Evolutionary conservation across 2,888 invertebrate species (phyloP).

Genomic region (Automeris io): DNA sequence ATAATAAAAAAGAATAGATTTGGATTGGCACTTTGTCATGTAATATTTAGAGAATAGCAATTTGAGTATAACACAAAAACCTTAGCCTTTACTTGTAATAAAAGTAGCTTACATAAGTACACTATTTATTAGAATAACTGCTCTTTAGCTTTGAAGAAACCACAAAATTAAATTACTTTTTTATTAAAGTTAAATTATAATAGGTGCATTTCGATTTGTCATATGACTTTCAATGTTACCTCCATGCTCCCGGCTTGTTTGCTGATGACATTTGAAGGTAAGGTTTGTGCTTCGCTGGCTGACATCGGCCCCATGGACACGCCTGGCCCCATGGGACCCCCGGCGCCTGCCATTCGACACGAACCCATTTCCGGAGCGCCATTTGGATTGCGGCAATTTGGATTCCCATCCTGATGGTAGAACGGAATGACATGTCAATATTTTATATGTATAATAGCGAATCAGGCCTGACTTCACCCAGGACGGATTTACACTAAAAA

Average conservation of each 20-base stretch:
- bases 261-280: constrained; percentile 86
- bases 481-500: too few relatives aligned
- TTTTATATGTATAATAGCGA: too few relatives aligned
- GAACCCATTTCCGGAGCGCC: constrained; percentile 65
- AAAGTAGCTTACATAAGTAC: too few relatives aligned
- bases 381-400: constrained; percentile 65
- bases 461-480: too few relatives aligned
- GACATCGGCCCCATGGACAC: constrained; percentile 71
- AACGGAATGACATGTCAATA: too few relatives aligned
- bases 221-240: constrained; percentile 57
- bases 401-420: constrained; percentile 50
- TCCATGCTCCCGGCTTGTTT: constrained; percentile 88
- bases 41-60: too few relatives aligned
- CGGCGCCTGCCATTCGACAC: constrained; percentile 62
- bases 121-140: too few relatives aligned
- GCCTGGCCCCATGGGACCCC: constrained; percentile 62
- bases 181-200: not conserved
- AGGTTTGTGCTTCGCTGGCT: constrained; percentile 81
- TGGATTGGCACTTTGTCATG: too few relatives aligned
- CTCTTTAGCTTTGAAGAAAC: too few relatives aligned
- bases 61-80: too few relatives aligned
- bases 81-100: too few relatives aligned
- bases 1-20: too few relatives aligned
- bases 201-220: not conserved
- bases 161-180: not conserved